Evolutionary conservation across 2,113 vertebrate species (phyloP).

Genomic region (Puma concolor): DNA sequence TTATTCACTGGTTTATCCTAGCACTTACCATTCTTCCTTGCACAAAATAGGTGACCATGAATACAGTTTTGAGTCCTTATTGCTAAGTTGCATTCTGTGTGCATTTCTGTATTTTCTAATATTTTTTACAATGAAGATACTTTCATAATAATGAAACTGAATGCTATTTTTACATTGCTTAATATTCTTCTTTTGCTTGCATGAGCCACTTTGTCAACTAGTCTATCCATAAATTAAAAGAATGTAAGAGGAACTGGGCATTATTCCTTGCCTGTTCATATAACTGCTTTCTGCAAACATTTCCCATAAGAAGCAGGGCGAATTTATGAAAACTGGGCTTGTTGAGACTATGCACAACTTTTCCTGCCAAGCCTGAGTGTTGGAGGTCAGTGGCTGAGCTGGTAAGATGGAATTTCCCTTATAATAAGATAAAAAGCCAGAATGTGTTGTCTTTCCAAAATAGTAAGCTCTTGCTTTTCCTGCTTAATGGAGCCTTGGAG

Average conservation of each 20-base stretch:
- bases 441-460: not conserved
- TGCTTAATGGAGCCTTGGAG: not conserved
- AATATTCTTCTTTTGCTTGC: not conserved
- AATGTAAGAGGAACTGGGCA: not conserved
- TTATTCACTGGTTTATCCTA: not conserved
- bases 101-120: slow-evolving; percentile 6
- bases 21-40: not conserved
- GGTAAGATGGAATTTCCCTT: slow-evolving; percentile 39
- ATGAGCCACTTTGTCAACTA: not conserved
- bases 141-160: not conserved
- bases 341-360: not conserved
- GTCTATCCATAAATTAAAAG: not conserved
- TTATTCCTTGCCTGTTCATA: not conserved
- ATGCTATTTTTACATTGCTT: not conserved
- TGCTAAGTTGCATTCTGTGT: not conserved
- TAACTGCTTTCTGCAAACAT: not conserved
- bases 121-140: not conserved
- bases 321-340: slow-evolving; percentile 9
- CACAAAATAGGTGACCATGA: not conserved
- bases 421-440: slow-evolving; percentile 31
- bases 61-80: not conserved
- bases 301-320: not conserved
- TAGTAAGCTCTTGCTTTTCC: not conserved
- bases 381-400: slow-evolving; percentile 6
- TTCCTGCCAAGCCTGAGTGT: not conserved